Base-by-base conservation (phyloP, 1,140 invertebrate genomes). In the Brevipalpus yothersi region DNA sequence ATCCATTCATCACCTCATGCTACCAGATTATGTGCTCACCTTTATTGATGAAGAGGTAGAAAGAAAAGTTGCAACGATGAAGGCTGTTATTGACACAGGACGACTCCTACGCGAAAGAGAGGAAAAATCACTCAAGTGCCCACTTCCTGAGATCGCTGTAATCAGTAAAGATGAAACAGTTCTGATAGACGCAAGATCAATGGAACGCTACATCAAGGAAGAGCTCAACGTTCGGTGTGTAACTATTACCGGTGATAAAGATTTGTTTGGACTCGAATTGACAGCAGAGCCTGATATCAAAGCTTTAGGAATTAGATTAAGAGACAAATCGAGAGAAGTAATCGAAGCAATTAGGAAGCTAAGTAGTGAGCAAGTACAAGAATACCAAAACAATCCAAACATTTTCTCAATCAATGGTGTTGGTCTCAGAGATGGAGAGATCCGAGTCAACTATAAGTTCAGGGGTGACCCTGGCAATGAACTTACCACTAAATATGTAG, bases 111-210 rank as follows among this genome's bases (percentile, higher is more conserved):
- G 95, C 58, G 94, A 98, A 68, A 77, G 91, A 41, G 87, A 88
- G 70, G 93, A 85, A 1, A 77, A 96, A 59, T 92, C 93, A 0
- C 77, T 94, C 0, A 97, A 97, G 74, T 96, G 95, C 75, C 95
- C 95, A 0, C 71, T 99, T 55, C 88, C 86, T 17, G 92, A 97
- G 76, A 79, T 97, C 57, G 82, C 97, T 39, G 82, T 97, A 8
- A 89, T 99, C 63, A 84, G 95, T 69, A 82, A 87, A 65, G 83
- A 94, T 66, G 66, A 73, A 43, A 70, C 80, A 39, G 81, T 83
- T 64, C 72, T 96, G 42, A 72, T 83, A n/a, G 86, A 94, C 67
- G 76, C 97, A 0, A 70, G 79, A 45, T 80, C 79, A 10, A 72
- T 98, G 23, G 75, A 93, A 68, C 76, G 76, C 39, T 99, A 95